Base-by-base conservation (phyloP, 2,797 vertebrate species). In the Danio jaintianensis region DNA sequence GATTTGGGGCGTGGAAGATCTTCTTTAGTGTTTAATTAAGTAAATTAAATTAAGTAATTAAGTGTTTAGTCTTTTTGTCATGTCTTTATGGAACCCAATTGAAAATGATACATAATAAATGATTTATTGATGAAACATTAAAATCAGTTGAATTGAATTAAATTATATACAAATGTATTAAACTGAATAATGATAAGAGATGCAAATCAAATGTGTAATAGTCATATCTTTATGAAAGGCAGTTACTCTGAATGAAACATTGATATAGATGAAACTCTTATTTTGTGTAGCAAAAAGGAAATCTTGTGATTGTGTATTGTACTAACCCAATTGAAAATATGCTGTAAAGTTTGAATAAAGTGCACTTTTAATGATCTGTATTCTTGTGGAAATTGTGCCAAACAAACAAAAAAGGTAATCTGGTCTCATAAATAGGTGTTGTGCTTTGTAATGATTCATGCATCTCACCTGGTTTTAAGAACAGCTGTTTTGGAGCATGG, bases 391-490 rank as follows among this genome's bases (percentile, higher is more conserved):
- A 29, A 29, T 29, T 3, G 29, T 29, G 29, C 3, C 3, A 29
- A 29, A 29, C 29, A 1, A 29, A 29, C 29, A 29, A 29, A 29
- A 29, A 29, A 29, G 29, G 29, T 63, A 42, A n/a, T 42, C 38
- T 42, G 0, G 4, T 15, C 7, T 9, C 16, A 15, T n/a, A 6
- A 18, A 18, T 13, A 36, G 29, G 4, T 5, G n/a, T 8, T 50
- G 1, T 20, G 59, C 29, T 45, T 36, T 58, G 40, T 50, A 4
- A 38, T 8, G 5, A 8, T 77, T 18, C 7, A 71, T 29, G 9
- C n/a, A 62, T 62, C 87, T 83, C 50, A 87, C 86, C 86, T 83
- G 72, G 55, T 73, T 55, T 75, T 85, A n/a, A 86, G 50, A 50
- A 86, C 56, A 75, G 82, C 82, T 10, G 62, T 75, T 55, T 77